A percentile compares a stretch with the other conserved stretches of the same genome.
phyloP scores from a whole-genome alignment of 1,140 invertebrate genomes.

The Drosophila pseudoobscura region DNA sequence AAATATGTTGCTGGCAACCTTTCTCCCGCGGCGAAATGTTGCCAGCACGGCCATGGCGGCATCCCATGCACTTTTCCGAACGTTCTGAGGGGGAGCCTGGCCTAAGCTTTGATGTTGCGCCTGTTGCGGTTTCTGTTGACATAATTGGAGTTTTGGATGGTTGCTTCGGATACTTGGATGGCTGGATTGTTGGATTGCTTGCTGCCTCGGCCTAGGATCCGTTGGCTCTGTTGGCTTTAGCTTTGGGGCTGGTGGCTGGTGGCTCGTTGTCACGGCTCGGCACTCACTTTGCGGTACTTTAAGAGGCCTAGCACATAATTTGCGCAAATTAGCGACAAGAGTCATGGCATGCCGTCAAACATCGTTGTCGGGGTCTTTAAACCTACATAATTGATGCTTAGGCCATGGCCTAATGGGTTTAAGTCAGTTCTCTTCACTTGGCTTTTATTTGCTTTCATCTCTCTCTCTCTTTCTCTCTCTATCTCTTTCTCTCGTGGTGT shows the following conservation, averaged over 20 bases:
- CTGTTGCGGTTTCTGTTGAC: constrained; percentile 76
- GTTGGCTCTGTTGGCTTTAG: too few relatives aligned
- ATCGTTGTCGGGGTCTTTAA: constrained; percentile 65
- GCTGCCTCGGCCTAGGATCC: constrained; percentile 3
- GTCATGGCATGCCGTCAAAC: constrained; percentile 60
- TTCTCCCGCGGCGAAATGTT: constrained; percentile 31
- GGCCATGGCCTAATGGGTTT: constrained; percentile 45
- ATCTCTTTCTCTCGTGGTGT: not conserved
- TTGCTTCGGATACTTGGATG: constrained; percentile 21
- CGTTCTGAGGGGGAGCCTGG: constrained; percentile 7
- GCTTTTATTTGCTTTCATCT: constrained; percentile 42
- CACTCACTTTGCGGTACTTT: constrained; percentile 78
- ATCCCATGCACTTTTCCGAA: constrained; percentile 36
- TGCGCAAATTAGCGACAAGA: constrained; percentile 80
- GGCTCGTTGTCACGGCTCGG: constrained; percentile 48
- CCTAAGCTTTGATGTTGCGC: constrained; percentile 71
- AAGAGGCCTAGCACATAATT: constrained; percentile 77
- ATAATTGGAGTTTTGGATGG: constrained; percentile 77
- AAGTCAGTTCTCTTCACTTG: constrained; percentile 10
- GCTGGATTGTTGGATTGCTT: constrained; percentile 26
- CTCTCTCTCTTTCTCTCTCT: not conserved
- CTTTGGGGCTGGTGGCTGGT: constrained; percentile 7
- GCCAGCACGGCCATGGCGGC: constrained; percentile 27
- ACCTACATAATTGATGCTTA: constrained; percentile 67
- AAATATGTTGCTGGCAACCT: constrained; percentile 35